Base-by-base conservation (phyloP, 2,113 vertebrate species). In the Anoplopoma fimbria region DNA sequence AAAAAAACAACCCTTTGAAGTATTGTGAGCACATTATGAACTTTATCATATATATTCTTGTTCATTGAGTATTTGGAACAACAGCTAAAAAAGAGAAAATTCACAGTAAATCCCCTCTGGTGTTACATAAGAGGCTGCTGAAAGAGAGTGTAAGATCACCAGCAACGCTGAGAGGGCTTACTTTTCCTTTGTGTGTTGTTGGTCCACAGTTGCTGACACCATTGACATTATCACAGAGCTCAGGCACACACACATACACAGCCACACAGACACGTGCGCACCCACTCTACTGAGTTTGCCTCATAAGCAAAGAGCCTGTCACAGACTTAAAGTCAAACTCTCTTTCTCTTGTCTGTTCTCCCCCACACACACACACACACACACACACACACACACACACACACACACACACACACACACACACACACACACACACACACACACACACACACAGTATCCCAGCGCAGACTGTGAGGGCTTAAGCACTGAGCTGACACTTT, bases 401-500 rank as follows among this genome's bases (percentile, higher is more conserved):
- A 47, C 64, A 68, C 65, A 63, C 61, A 84, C 33, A 77, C 75
- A 82, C 69, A 69, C 57, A 79, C 63, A 69, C 49, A 82, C 77
- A 69, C 21, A 62, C 74, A 67, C 60, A 84, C 33, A 80, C 45
- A 79, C 57, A 64, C 63, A 82, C 69, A 82, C 64, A 78, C 72
- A 75, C 55, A 79, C 82, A 77, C 23, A 72, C 42, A 42, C 82
- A 62, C 25, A 67, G 60, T 60, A 83, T 75, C 62, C 69, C 71
- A 62, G 25, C 62, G 69, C 36, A 75, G 63, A 81, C 82, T 83
- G 90, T 82, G 33, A 77, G 70, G 84, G 90, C 65, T 91, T 92
- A 87, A 91, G 85, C 86, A 90, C 88, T 90, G 86, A 94, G 91
- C 87, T 92, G 92, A 92, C 90, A 92, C 89, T 89, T 87, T 82